These are phyloP conservation scores for Zapornia atra DNA, from an alignment of 2,113 vertebrate genomes.

Conservation along the genomic window DNA sequence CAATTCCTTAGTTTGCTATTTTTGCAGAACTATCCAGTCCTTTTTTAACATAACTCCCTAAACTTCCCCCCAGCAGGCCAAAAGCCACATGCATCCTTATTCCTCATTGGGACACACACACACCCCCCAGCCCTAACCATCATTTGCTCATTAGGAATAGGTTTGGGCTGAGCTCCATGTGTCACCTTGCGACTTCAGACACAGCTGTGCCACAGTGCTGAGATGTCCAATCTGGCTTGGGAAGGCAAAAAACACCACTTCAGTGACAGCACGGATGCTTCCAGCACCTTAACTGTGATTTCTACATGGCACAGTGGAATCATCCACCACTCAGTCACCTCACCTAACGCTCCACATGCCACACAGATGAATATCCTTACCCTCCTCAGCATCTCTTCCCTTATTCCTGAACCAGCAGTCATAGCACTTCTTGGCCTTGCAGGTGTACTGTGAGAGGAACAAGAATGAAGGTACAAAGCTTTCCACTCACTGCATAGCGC, in stretches of 20 bases:
- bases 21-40: background rate
- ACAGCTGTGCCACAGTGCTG: background rate
- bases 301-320: background rate
- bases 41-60: background rate
- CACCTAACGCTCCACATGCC: background rate
- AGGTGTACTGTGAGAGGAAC: background rate
- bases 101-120: background rate
- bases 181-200: background rate
- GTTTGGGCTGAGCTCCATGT: background rate
- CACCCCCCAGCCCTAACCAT: background rate
- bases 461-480: background rate
- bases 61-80: background rate
- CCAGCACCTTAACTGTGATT: background rate
- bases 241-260: fast-evolving
- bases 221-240: background rate
- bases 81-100: background rate
- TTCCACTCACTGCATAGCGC: fast-evolving
- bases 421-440: background rate
- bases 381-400: background rate
- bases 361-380: background rate
- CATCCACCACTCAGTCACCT: background rate
- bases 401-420: background rate
- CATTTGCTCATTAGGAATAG: background rate
- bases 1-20: background rate
- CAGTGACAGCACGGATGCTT: background rate